Percentiles rank a stretch among this genome's conserved stretches.
Conservation (phyloP, 2,113 vertebrate genomes). For the Zapus hudsonius region DNA sequence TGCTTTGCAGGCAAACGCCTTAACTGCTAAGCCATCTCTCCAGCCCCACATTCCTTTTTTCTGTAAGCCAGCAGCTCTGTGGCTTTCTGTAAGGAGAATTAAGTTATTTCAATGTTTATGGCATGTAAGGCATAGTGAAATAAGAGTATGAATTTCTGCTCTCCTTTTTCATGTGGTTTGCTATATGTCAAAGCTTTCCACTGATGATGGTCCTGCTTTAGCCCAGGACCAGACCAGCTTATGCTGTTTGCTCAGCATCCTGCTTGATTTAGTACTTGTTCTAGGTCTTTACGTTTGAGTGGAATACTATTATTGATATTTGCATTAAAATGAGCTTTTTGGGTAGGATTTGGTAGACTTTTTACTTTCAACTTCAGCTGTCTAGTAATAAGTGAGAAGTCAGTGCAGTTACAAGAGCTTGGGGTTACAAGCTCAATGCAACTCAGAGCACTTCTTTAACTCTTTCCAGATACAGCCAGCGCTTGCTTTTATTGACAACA, state of each 20-base stretch:
- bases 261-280: not conserved
- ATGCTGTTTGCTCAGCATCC: not conserved
- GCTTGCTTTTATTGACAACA: not conserved
- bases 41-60: too few species aligned
- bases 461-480: not conserved
- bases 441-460: not conserved
- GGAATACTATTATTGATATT: not conserved
- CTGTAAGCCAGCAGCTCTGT: not conserved
- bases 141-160: not conserved
- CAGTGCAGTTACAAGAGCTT: not conserved
- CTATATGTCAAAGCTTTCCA: conserved; percentile 14
- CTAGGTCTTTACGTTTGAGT: conserved; percentile 11
- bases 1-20: too few species aligned
- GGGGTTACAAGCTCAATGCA: not conserved
- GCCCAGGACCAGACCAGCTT: not conserved
- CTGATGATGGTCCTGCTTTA: not conserved
- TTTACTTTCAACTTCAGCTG: not conserved
- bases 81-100: not conserved
- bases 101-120: conserved; percentile 33
- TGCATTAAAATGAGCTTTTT: not conserved
- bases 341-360: not conserved
- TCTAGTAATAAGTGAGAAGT: not conserved
- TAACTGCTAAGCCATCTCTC: too few species aligned
- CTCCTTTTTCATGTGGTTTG: not conserved
- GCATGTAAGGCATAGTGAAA: not conserved